Percentiles rank a stretch among this genome's conserved stretches.
Conservation (phyloP, 2,797 vertebrate species). For the Sebastes vulpes region DNA sequence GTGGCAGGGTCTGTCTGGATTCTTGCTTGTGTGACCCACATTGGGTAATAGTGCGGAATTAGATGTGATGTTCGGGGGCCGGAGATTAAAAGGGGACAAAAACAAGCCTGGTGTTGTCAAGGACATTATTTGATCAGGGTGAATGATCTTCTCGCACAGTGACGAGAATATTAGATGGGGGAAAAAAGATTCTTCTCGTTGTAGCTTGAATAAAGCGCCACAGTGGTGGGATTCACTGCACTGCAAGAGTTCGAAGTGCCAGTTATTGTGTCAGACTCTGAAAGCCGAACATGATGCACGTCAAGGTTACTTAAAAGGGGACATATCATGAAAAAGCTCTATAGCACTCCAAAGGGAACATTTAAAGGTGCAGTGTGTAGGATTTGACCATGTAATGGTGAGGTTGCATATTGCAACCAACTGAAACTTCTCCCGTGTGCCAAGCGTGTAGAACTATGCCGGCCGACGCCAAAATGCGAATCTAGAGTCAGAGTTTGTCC, state of each 20-base stretch:
- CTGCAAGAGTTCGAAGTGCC: not conserved
- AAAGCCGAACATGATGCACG: not conserved
- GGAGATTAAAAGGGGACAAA: constrained; percentile 57
- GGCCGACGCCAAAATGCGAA: too few relatives aligned
- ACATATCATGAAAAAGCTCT: too few relatives aligned
- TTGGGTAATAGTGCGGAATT: constrained; percentile 53
- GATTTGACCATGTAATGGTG: too few relatives aligned
- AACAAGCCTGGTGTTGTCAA: constrained; percentile 49
- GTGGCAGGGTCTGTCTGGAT: constrained; percentile 49
- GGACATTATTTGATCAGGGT: constrained; percentile 30
- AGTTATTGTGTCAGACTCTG: not conserved
- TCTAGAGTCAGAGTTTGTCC: too few relatives aligned
- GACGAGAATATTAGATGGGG: not conserved
- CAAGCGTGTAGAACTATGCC: too few relatives aligned
- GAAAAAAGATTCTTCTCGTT: not conserved
- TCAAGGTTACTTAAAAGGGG: not conserved
- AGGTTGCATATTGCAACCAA: too few relatives aligned
- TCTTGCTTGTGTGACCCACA: constrained; percentile 70
- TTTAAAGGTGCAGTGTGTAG: too few relatives aligned
- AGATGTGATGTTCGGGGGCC: constrained; percentile 46
- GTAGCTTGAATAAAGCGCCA: not conserved
- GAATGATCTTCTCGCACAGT: not conserved
- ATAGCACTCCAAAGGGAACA: too few relatives aligned
- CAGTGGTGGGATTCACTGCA: not conserved
- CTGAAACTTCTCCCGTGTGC: too few relatives aligned